Evolutionary conservation across 53 echinoderm and acorn worm species (phyloP).

Genomic region (Zoroaster sp.): DNA sequence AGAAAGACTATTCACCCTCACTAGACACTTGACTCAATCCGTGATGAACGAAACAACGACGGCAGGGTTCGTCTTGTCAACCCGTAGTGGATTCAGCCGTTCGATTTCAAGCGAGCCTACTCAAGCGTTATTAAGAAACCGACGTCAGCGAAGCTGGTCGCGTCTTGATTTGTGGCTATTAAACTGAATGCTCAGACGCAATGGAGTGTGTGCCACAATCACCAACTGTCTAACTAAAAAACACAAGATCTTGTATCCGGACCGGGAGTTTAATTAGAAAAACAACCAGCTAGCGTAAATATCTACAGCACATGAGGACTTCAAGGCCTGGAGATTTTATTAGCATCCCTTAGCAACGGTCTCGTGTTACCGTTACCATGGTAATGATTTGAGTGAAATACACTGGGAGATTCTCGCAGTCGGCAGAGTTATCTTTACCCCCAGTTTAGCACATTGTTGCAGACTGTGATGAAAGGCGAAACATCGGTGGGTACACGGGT

Average conservation of each 20-base stretch:
- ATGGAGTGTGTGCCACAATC: not conserved
- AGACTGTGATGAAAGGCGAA: not conserved
- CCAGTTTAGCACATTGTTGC: not conserved
- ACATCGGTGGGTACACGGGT: too few relatives aligned
- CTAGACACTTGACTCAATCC: not conserved
- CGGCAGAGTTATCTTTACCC: not conserved
- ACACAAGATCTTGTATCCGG: not conserved
- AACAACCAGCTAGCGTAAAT: not conserved
- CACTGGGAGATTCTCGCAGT: not conserved
- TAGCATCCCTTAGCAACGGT: not conserved
- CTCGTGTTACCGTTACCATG: conserved; percentile 29
- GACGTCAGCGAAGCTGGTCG: not conserved
- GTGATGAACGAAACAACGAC: too few relatives aligned
- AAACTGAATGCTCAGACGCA: not conserved
- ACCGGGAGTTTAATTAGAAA: not conserved
- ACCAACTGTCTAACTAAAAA: not conserved
- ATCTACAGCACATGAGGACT: not conserved
- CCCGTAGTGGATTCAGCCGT: not conserved
- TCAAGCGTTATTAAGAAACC: conserved; percentile 18
- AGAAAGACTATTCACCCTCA: too few relatives aligned
- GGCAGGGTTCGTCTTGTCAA: not conserved
- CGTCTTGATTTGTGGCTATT: not conserved
- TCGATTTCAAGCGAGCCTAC: not conserved
- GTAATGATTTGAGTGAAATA: not conserved
- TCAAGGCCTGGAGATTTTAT: not conserved